Percentiles rank a stretch among this genome's conserved stretches.
Conservation (phyloP, 2,113 vertebrate genomes). For the Nymphicus hollandicus region DNA sequence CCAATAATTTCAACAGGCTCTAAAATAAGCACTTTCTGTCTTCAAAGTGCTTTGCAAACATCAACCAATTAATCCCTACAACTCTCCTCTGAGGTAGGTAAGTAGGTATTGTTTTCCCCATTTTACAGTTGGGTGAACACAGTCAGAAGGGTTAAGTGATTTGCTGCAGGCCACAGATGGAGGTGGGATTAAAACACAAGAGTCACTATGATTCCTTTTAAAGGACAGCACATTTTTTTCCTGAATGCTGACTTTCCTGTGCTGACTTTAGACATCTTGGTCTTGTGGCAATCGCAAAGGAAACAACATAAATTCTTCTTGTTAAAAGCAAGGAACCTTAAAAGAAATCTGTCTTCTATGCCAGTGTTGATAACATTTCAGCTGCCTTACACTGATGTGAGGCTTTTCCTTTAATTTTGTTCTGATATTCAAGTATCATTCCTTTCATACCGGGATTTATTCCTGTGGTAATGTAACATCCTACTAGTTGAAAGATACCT, state of each 20-base stretch:
- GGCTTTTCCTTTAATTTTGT: neutral
- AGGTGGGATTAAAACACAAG: conserved; percentile 57
- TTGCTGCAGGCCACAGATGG: conserved; percentile 48
- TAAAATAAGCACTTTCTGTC: conserved; percentile 62
- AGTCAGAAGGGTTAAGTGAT: conserved; percentile 61
- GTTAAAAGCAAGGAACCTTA: neutral
- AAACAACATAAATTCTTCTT: neutral
- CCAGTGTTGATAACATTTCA: neutral
- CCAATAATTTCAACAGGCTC: conserved; percentile 62
- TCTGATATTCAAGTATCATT: neutral
- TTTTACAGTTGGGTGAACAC: conserved; percentile 67
- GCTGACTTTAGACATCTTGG: conserved; percentile 18
- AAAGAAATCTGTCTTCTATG: neutral
- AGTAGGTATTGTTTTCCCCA: conserved; percentile 59
- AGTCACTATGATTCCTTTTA: conserved; percentile 24
- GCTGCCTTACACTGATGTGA: neutral
- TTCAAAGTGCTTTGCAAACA: conserved; percentile 51
- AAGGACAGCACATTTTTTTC: neutral
- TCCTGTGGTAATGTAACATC: neutral
- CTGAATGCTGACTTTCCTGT: neutral
- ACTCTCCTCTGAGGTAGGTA: conserved; percentile 50
- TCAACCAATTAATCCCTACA: conserved; percentile 59
- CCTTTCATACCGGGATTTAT: neutral
- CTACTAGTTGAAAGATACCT: neutral
- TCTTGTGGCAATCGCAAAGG: neutral